Evolutionary conservation across 2,888 invertebrate genomes (phyloP).

Genomic region (Bombylius discolor): DNA sequence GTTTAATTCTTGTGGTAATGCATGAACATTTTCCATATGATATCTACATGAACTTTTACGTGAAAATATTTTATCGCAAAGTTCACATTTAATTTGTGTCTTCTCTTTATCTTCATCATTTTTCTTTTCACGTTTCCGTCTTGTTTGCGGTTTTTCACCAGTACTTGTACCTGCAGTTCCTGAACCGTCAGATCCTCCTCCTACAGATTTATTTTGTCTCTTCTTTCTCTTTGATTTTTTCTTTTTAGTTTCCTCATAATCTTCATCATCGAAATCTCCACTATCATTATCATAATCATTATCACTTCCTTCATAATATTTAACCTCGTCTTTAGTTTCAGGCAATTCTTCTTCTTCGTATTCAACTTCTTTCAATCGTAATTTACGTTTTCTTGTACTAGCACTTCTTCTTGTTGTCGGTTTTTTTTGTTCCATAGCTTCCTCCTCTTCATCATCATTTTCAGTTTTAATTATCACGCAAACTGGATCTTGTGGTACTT

Average conservation of each 20-base stretch:
- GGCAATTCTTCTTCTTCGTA: neutral
- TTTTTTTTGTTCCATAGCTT: neutral
- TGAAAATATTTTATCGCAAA: slow-evolving; percentile 5
- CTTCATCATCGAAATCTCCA: neutral
- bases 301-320: neutral
- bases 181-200: no score
- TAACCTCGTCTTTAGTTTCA: neutral
- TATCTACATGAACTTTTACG: neutral
- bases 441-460: neutral
- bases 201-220: neutral
- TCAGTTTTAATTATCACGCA: neutral
- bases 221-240: neutral
- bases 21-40: neutral
- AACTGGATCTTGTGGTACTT: neutral
- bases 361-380: neutral
- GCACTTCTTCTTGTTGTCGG: neutral
- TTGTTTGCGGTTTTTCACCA: neutral
- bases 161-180: neutral
- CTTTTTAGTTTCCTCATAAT: neutral
- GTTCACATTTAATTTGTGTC: slow-evolving; percentile 1
- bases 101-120: neutral
- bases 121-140: neutral
- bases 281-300: neutral
- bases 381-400: neutral
- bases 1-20: neutral